These are phyloP conservation scores for Bursaphelenchus okinawaensis DNA, from an alignment of 2,888 invertebrate species.

Conservation along the genomic window DNA sequence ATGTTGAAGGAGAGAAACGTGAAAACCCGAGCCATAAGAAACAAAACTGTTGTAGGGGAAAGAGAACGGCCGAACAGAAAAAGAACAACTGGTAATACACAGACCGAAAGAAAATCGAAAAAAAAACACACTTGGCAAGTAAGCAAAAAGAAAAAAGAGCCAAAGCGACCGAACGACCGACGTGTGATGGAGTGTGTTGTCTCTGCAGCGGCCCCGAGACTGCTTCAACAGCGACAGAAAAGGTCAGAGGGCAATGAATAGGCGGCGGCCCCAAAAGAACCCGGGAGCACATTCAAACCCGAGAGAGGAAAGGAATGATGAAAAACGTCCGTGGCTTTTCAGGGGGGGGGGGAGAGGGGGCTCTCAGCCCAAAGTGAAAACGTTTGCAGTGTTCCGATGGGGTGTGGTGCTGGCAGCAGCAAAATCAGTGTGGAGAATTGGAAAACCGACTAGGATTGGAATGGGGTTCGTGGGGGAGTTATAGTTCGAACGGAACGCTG, in stretches of 20 bases:
- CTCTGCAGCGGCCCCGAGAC: neutral
- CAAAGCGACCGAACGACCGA: neutral
- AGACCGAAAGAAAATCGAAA: neutral
- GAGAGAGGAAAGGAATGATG: neutral
- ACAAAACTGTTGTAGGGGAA: neutral
- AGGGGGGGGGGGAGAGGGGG: neutral
- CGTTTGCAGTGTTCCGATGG: neutral
- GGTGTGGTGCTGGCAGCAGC: neutral
- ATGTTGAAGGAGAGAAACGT: neutral
- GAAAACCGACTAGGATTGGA: neutral
- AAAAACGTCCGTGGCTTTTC: neutral
- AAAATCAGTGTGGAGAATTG: neutral
- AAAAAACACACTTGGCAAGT: neutral
- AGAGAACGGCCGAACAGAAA: neutral
- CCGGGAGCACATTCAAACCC: neutral
- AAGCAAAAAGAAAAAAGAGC: neutral
- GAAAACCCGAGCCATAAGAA: neutral
- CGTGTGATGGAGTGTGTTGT: neutral
- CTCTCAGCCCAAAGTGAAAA: too few species aligned
- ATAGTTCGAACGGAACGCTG: neutral
- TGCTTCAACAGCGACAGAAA: neutral
- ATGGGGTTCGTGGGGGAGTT: neutral
- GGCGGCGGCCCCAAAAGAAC: neutral
- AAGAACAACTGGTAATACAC: neutral
- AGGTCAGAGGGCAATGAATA: neutral